phyloP scores from a whole-genome alignment of 2,888 invertebrate genomes.

The Scaptomyza parva region DNA sequence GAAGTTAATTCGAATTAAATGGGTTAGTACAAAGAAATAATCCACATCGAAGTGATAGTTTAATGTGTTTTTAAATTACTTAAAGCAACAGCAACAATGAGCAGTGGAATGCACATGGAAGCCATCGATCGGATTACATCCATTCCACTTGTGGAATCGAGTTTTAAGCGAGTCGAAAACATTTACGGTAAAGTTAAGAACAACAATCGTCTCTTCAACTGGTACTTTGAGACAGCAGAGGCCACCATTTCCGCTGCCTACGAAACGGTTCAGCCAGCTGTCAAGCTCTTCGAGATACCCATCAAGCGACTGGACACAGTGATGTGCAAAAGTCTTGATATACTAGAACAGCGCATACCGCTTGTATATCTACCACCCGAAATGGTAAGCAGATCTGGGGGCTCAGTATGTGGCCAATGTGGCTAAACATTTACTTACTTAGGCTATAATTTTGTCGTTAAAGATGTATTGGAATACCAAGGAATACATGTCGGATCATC shows the following conservation, averaged over 20 bases:
- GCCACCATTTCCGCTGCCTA: conserved; percentile 90
- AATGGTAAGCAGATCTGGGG: conserved; percentile 87
- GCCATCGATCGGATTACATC: conserved; percentile 91
- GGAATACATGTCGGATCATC: conserved; percentile 89
- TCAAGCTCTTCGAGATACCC: conserved; percentile 90
- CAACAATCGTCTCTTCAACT: conserved; percentile 89
- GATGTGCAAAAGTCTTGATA: conserved; percentile 93
- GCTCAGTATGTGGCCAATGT: conserved; percentile 10
- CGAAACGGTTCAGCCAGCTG: conserved; percentile 90
- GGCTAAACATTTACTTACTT: conserved; percentile 40
- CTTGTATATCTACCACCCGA: conserved; percentile 93
- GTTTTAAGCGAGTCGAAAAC: conserved; percentile 90
- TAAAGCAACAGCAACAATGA: conserved; percentile 71
- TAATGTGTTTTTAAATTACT: conserved; percentile 3
- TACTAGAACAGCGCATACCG: conserved; percentile 93
- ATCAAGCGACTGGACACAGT: conserved; percentile 90
- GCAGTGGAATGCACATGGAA: conserved; percentile 86
- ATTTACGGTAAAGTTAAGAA: conserved; percentile 92
- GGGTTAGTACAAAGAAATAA: conserved; percentile 54
- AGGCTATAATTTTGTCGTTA: conserved; percentile 75
- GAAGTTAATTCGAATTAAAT: conserved; percentile 38
- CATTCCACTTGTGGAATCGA: conserved; percentile 93
- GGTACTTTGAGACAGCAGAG: conserved; percentile 92
- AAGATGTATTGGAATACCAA: conserved; percentile 93
- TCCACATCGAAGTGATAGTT: too few species aligned